Conservation (phyloP, 1,140 invertebrate genomes). For the Drosophila serrata region DNA sequence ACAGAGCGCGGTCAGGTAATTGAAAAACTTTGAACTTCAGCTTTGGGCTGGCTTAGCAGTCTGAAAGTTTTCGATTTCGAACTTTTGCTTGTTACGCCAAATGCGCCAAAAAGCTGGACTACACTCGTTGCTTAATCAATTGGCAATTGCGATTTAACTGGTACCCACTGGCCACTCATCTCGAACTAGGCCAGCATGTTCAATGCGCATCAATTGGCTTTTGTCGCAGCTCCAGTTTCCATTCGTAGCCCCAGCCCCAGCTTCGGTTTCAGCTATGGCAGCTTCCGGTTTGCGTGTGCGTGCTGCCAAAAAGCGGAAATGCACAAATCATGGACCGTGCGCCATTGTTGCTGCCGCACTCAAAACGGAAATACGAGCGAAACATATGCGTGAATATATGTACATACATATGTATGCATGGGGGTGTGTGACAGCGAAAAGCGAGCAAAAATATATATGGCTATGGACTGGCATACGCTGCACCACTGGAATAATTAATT, state of each 20-base stretch:
- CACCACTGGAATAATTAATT: slow-evolving; percentile 41
- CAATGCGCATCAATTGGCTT: slow-evolving; percentile 48
- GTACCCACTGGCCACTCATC: slow-evolving; percentile 1
- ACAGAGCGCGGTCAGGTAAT: slow-evolving; percentile 64
- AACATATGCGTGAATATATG: slow-evolving; percentile 58
- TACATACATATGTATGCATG: slow-evolving; percentile 7
- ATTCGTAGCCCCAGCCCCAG: background rate
- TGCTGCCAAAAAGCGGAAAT: slow-evolving; percentile 66
- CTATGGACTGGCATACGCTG: slow-evolving; percentile 15
- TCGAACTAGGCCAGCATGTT: slow-evolving; percentile 50
- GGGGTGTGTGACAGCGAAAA: slow-evolving; percentile 28
- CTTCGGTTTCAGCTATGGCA: slow-evolving; percentile 5
- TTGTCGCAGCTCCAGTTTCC: slow-evolving; percentile 23
- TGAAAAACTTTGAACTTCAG: slow-evolving; percentile 69
- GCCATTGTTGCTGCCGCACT: slow-evolving; percentile 62
- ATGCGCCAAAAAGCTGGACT: slow-evolving; percentile 42
- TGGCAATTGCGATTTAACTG: slow-evolving; percentile 51
- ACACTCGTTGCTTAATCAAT: slow-evolving; percentile 63
- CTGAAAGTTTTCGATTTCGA: slow-evolving; percentile 50
- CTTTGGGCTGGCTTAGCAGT: slow-evolving; percentile 53
- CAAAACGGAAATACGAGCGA: slow-evolving; percentile 70
- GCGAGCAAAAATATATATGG: slow-evolving; percentile 26
- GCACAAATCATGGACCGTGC: slow-evolving; percentile 69
- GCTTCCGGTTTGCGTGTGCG: slow-evolving; percentile 38
- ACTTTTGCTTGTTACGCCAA: slow-evolving; percentile 63